Base-by-base conservation (phyloP, 2,113 vertebrate genomes). In the Heterotilapia buettikoferi region DNA sequence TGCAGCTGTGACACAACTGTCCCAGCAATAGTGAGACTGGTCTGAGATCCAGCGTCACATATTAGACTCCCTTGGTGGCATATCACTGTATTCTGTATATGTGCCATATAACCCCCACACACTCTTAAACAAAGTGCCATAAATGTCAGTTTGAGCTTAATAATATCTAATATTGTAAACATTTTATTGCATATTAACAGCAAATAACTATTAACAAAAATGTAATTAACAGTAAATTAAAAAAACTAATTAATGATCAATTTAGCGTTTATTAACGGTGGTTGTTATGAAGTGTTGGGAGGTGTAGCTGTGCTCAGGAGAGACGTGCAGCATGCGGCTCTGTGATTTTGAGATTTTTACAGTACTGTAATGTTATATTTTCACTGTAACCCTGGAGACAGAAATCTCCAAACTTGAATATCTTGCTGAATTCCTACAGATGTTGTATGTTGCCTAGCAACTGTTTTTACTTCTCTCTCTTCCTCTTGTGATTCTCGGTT, bases 391-490 rank as follows among this genome's bases (percentile, higher is more conserved):
- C 96, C 92, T 95, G 95, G 96, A 96, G 96, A 96, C 95, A 88
- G 93, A 95, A 92, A 92, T 92, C 87, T 95, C 63, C 88, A 94
- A 96, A 97, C 95, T 91, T 89, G 87, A 96, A 92, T 90, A 96
- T 93, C 93, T 95, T 94, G 86, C 94, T 93, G 91, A 95, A 96
- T 94, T 95, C 94, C 88, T 96, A 95, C 95, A 95, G 94, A 96
- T 97, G 95, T 96, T 96, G 91, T 96, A 96, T 96, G 96, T 97
- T 97, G 96, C 96, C 93, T 96, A 96, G 96, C 96, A 96, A 96
- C 96, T 92, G 94, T 96, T 96, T 96, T 90, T 91, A 93, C 89
- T 91, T 89, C 71, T 86, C 82, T 90, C 83, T 88, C 91, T 90
- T 59, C 82, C 57, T 88, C 76, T 80, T 91, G 84, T 84, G 86